Conservation (phyloP, 2,797 vertebrate genomes). For the Distichodus sexfasciatus region DNA sequence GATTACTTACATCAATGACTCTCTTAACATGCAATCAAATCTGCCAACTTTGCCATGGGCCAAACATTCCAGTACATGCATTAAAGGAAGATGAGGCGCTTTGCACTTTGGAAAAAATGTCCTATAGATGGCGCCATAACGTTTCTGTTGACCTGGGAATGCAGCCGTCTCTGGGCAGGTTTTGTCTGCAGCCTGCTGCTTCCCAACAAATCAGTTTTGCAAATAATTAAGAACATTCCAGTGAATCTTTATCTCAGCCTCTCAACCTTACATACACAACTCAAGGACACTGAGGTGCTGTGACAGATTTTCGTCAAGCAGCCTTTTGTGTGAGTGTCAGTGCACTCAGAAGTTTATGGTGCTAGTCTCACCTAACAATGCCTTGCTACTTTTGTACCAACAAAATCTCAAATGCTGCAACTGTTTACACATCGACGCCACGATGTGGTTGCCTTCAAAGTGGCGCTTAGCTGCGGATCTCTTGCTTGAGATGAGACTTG, state of each 20-base stretch:
- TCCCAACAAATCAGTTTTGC: background rate
- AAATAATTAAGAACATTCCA: background rate
- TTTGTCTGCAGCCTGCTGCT: background rate
- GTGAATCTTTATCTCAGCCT: background rate
- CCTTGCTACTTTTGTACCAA: conserved; percentile 66
- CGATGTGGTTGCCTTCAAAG: background rate
- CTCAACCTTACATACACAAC: background rate
- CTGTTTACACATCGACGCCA: background rate
- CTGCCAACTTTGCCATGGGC: no score
- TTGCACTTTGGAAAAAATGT: background rate
- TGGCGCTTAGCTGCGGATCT: background rate
- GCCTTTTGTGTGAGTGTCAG: conserved; percentile 15
- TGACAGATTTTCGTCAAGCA: conserved; percentile 13
- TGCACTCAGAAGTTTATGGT: conserved; percentile 55
- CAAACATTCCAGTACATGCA: no score
- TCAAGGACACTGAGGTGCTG: background rate
- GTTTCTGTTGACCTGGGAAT: background rate
- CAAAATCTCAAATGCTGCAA: conserved; percentile 16
- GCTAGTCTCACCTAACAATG: conserved; percentile 71
- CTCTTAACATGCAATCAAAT: no score
- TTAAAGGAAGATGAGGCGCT: no score
- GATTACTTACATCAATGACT: no score
- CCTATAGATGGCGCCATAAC: conserved; percentile 21
- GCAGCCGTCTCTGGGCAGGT: background rate
- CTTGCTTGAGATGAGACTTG: no score